Evolutionary conservation across 2,797 vertebrate genomes (phyloP).

Genomic region (Aphelocoma californica): DNA sequence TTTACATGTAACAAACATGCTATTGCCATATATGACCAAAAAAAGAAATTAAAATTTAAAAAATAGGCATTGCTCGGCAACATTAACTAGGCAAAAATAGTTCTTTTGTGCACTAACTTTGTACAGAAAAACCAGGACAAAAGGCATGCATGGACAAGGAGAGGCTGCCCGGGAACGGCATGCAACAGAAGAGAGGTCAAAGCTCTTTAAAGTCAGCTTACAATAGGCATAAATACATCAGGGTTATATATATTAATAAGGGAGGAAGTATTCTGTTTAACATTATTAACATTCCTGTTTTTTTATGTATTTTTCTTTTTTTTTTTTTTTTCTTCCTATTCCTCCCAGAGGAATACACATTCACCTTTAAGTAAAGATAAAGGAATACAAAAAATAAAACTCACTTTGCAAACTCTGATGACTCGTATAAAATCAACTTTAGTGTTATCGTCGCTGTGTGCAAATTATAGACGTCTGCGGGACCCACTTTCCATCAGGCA

Average conservation of each 20-base stretch:
- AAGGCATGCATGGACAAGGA: conserved; percentile 79
- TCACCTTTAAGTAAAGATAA: conserved; percentile 83
- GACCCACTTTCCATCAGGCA: conserved; percentile 65
- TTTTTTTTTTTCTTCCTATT: conserved; percentile 75
- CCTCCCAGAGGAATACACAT: conserved; percentile 86
- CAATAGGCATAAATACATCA: conserved; percentile 80
- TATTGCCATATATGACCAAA: conserved; percentile 78
- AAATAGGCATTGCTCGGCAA: conserved; percentile 85
- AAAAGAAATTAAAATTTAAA: conserved; percentile 54
- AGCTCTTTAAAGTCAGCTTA: conserved; percentile 76
- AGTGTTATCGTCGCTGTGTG: conserved; percentile 77
- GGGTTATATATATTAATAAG: conserved; percentile 82
- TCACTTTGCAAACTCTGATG: conserved; percentile 80
- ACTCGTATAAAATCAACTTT: conserved; percentile 78
- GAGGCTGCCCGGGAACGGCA: conserved; percentile 72
- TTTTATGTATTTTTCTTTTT: conserved; percentile 61
- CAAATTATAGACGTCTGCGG: conserved; percentile 70
- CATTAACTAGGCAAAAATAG: conserved; percentile 86
- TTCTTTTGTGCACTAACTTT: conserved; percentile 84
- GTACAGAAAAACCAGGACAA: conserved; percentile 76
- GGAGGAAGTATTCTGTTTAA: conserved; percentile 81
- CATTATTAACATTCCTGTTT: conserved; percentile 80
- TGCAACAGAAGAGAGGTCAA: conserved; percentile 75
- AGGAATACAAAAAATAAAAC: conserved; percentile 83
- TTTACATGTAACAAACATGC: conserved; percentile 86